Percentiles rank a stretch among this genome's conserved stretches.
Conservation (phyloP, 2,888 invertebrate species). For the Latrodectus elegans region DNA sequence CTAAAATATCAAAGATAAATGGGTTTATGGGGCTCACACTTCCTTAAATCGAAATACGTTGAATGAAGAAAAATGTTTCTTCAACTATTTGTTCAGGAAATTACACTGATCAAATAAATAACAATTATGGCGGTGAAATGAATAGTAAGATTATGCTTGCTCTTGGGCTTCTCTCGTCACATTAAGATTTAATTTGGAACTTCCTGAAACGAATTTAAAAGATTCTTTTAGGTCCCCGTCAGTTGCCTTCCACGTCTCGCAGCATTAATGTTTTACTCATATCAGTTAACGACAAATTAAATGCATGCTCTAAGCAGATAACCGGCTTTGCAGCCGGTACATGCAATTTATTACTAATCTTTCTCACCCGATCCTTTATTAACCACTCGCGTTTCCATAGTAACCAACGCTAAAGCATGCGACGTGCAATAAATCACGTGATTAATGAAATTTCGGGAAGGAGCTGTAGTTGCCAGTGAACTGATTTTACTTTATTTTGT, state of each 20-base stretch:
- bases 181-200: conserved; percentile 60
- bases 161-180: conserved; percentile 4
- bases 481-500: conserved; percentile 32
- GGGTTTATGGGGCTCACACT: too few relatives aligned
- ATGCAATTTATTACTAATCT: conserved; percentile 66
- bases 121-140: too few relatives aligned
- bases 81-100: too few relatives aligned
- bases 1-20: too few relatives aligned
- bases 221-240: conserved; percentile 47
- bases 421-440: conserved; percentile 63
- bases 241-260: not conserved
- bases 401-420: conserved; percentile 26
- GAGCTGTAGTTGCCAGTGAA: conserved; percentile 22
- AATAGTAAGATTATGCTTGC: not conserved
- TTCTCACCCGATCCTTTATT: conserved; percentile 60
- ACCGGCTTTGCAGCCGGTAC: conserved; percentile 62
- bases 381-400: conserved; percentile 52
- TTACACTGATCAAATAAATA: too few relatives aligned
- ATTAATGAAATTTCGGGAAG: conserved; percentile 51
- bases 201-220: conserved; percentile 42
- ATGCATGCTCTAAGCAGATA: conserved; percentile 57
- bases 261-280: conserved; percentile 49
- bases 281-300: conserved; percentile 65
- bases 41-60: too few relatives aligned
- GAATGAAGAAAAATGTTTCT: too few relatives aligned